Conservation (phyloP, 2,888 invertebrate species). For the Hydriomena furcata region DNA sequence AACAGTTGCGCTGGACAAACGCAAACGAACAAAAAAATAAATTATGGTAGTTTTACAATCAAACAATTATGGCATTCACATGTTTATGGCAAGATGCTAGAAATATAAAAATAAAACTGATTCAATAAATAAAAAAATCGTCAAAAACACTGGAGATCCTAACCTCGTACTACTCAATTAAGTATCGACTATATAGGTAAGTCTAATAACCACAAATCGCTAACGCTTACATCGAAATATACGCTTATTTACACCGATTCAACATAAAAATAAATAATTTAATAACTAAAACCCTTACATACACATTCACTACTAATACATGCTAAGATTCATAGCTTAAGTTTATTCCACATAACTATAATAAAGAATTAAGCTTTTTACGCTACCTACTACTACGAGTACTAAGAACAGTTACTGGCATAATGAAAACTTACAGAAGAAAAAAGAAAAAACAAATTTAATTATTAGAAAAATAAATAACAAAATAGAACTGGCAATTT, state of each 20-base stretch:
- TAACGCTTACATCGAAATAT: conserved; percentile 75
- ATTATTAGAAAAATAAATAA: conserved; percentile 80
- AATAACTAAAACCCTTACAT: conserved; percentile 69
- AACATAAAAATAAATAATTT: conserved; percentile 84
- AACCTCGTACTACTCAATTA: conserved; percentile 54
- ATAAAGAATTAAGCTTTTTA: conserved; percentile 24
- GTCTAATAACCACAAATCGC: conserved; percentile 72
- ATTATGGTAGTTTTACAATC: conserved; percentile 28
- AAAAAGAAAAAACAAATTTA: conserved; percentile 51
- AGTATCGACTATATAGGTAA: conserved; percentile 59
- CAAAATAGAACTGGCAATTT: conserved; percentile 62
- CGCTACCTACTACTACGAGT: conserved; percentile 50
- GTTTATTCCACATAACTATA: conserved; percentile 19
- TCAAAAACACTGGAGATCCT: conserved; percentile 65
- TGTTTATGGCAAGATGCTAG: conserved; percentile 42
- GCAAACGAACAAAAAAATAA: conserved; percentile 17
- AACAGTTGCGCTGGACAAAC: conserved; percentile 12
- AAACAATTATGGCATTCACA: conserved; percentile 37
- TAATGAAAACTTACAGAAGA: conserved; percentile 54
- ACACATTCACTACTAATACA: conserved; percentile 74
- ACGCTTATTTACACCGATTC: conserved; percentile 78
- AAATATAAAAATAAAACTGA: conserved; percentile 31
- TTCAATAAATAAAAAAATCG: conserved; percentile 59
- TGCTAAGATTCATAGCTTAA: conserved; percentile 50
- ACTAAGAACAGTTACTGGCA: conserved; percentile 74